Percentiles rank a stretch among this genome's conserved stretches.
phyloP scores from a whole-genome alignment of 2,888 invertebrate species.

The Euphydryas editha region DNA sequence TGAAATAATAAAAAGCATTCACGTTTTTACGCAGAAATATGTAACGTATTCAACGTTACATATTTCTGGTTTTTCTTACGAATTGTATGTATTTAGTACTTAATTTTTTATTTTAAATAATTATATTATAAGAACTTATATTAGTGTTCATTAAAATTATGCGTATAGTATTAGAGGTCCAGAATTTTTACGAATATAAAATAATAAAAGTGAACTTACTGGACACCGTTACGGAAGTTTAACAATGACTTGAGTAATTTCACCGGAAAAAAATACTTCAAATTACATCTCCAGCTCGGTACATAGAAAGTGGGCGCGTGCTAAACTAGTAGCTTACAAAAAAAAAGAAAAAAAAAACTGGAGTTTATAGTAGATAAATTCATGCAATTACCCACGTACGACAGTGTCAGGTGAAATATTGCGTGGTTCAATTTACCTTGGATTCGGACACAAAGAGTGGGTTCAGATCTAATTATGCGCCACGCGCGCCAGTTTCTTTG shows the following conservation, averaged over 20 bases:
- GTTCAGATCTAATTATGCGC: constrained; percentile 69
- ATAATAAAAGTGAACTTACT: constrained; percentile 30
- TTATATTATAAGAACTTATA: background rate
- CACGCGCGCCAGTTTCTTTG: constrained; percentile 62
- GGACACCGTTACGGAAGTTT: constrained; percentile 44
- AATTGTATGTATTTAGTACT: background rate
- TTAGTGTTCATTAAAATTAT: background rate
- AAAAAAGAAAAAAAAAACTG: constrained; percentile 75
- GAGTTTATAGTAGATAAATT: constrained; percentile 73
- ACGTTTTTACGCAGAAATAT: background rate
- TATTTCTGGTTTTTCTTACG: background rate
- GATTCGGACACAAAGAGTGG: constrained; percentile 63
- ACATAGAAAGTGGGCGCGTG: constrained; percentile 80
- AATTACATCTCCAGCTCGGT: constrained; percentile 66
- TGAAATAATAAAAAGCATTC: constrained; percentile 16
- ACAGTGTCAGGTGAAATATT: constrained; percentile 72
- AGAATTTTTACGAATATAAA: constrained; percentile 23
- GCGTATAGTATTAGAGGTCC: background rate
- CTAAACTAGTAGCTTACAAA: constrained; percentile 55
- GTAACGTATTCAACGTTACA: no score
- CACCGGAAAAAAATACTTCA: constrained; percentile 70
- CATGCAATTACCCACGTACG: constrained; percentile 80
- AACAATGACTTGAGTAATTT: constrained; percentile 47
- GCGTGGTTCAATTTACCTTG: constrained; percentile 73
- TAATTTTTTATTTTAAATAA: background rate